Evolutionary conservation across 2,888 invertebrate genomes (phyloP).

Genomic region (Drosophila peninsularis): DNA sequence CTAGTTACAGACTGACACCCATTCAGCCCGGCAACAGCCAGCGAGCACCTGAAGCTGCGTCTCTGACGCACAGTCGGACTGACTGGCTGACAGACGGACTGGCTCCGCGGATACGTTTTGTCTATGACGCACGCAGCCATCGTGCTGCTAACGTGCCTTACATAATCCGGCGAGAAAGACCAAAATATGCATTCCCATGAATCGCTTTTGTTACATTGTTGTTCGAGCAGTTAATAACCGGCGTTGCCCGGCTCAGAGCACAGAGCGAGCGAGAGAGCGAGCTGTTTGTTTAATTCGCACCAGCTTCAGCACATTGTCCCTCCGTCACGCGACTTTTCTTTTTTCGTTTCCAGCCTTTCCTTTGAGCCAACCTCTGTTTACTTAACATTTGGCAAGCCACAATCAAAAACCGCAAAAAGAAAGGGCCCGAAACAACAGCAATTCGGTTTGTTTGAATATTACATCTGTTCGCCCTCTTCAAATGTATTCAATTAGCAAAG

Average conservation of each 20-base stretch:
- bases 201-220: slow-evolving; percentile 16
- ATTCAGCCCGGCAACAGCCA: slow-evolving; percentile 46
- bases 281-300: slow-evolving; percentile 3
- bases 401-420: slow-evolving; percentile 5
- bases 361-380: slow-evolving; percentile 1
- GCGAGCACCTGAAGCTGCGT: slow-evolving; percentile 5
- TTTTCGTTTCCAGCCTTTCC: neutral
- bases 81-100: neutral
- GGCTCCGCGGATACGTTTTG: slow-evolving; percentile 5
- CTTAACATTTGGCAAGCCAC: slow-evolving; percentile 7
- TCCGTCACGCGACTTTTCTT: slow-evolving; percentile 2
- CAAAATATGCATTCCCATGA: slow-evolving; percentile 15
- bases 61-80: neutral
- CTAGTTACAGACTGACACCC: slow-evolving; percentile 74
- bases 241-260: slow-evolving; percentile 7
- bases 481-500: neutral
- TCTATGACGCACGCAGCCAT: slow-evolving; percentile 33
- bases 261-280: neutral
- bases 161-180: slow-evolving; percentile 9
- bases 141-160: slow-evolving; percentile 23
- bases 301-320: neutral
- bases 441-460: neutral
- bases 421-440: neutral
- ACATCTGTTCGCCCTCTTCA: neutral
- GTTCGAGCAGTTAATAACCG: slow-evolving; percentile 12